Percentiles rank a stretch among this genome's conserved stretches.
Conservation (phyloP, 37 sponge, comb jelly and placozoan genomes). For the Haliclona indistincta region DNA sequence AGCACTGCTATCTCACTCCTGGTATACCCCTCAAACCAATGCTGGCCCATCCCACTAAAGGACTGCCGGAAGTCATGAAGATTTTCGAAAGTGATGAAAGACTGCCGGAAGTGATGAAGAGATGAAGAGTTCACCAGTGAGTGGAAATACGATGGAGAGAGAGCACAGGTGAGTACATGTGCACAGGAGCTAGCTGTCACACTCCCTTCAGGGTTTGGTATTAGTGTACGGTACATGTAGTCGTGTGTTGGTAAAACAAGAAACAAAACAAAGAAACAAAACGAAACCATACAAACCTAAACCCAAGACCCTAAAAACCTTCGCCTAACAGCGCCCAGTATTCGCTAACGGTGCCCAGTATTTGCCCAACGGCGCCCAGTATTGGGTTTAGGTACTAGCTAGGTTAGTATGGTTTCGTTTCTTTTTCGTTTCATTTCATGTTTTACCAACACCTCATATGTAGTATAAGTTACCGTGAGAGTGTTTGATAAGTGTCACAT, state of each 20-base stretch:
- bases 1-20: constrained; percentile 88
- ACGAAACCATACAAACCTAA: background rate
- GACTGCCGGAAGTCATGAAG: constrained; percentile 79
- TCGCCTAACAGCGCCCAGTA: too few relatives aligned
- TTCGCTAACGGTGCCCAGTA: too few relatives aligned
- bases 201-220: background rate
- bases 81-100: constrained; percentile 92
- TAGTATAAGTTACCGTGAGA: too few relatives aligned
- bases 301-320: too few relatives aligned
- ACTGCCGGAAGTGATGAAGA: constrained; percentile 74
- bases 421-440: too few relatives aligned
- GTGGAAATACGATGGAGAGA: constrained; percentile 99
- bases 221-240: background rate
- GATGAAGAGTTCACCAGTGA: constrained; percentile 87
- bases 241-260: background rate
- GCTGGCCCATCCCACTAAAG: constrained; percentile 99
- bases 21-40: constrained; percentile 99
- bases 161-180: constrained; percentile 82
- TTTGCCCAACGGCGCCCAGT: too few relatives aligned
- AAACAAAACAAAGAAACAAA: background rate
- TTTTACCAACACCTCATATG: too few relatives aligned
- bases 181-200: background rate
- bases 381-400: too few relatives aligned
- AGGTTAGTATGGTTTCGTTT: too few relatives aligned
- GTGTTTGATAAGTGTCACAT: too few relatives aligned